Evolutionary conservation across 2,888 invertebrate genomes (phyloP).

Genomic region (Carterocephalus palaemon): DNA sequence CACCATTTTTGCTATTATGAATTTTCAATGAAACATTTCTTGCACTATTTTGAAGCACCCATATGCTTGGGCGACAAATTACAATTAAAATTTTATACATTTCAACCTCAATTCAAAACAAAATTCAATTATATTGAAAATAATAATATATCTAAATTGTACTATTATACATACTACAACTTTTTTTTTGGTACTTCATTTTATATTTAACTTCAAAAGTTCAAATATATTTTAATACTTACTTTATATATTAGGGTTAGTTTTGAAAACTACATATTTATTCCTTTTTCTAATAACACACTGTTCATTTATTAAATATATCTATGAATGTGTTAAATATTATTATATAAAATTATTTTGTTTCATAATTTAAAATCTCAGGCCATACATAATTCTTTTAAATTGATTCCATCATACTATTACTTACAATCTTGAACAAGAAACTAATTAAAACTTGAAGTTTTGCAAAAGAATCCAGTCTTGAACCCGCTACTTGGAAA

Average conservation of each 20-base stretch:
- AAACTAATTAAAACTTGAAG: constrained; percentile 19
- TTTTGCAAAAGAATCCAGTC: constrained; percentile 1
- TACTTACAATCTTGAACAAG: constrained; percentile 5
- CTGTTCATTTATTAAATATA: neutral
- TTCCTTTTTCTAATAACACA: neutral
- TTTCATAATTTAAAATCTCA: neutral
- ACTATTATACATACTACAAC: no score
- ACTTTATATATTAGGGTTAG: no score
- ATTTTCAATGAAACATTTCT: neutral
- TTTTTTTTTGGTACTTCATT: no score
- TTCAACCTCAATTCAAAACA: no score
- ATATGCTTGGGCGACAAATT: no score
- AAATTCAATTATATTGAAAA: no score
- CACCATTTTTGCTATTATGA: neutral
- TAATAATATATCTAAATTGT: no score
- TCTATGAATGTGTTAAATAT: no score
- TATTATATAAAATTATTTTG: no score
- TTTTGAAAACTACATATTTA: neutral
- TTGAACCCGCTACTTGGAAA: constrained; percentile 1
- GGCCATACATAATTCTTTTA: constrained; percentile 5
- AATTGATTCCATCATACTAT: constrained; percentile 15
- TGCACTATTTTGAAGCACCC: neutral
- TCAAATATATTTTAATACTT: no score
- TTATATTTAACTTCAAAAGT: no score
- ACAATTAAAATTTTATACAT: no score